phyloP scores from a whole-genome alignment of 2,888 invertebrate genomes.

The Idaea aversata region DNA sequence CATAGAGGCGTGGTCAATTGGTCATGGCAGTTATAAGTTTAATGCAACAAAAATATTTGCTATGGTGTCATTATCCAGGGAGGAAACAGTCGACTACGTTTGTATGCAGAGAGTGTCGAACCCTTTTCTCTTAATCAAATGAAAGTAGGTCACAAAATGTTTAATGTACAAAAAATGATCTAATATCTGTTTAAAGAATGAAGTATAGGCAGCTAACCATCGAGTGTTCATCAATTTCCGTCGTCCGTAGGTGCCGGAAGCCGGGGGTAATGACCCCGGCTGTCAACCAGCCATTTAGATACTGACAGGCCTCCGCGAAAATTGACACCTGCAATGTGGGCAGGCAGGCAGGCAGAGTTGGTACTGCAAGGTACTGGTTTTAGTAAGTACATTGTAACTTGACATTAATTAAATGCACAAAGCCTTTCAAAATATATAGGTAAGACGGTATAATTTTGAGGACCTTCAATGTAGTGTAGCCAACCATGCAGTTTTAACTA shows the following conservation, averaged over 20 bases:
- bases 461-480: no score
- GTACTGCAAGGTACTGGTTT: background rate
- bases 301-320: slow-evolving; percentile 44
- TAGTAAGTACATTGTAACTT: background rate
- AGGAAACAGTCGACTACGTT: no score
- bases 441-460: no score
- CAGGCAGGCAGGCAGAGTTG: background rate
- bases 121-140: no score
- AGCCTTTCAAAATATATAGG: background rate
- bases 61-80: no score
- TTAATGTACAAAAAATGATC: background rate
- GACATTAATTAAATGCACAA: background rate
- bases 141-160: no score
- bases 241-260: slow-evolving; percentile 50
- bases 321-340: slow-evolving; percentile 36
- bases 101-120: no score
- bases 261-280: slow-evolving; percentile 52
- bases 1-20: no score
- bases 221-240: slow-evolving; percentile 52
- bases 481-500: no score
- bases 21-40: no score
- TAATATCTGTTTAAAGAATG: slow-evolving; percentile 8
- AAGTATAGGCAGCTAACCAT: slow-evolving; percentile 29
- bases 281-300: slow-evolving; percentile 35
- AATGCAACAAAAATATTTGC: no score